Conservation (phyloP, 2,797 vertebrate species). For the Smutsia gigantea region DNA sequence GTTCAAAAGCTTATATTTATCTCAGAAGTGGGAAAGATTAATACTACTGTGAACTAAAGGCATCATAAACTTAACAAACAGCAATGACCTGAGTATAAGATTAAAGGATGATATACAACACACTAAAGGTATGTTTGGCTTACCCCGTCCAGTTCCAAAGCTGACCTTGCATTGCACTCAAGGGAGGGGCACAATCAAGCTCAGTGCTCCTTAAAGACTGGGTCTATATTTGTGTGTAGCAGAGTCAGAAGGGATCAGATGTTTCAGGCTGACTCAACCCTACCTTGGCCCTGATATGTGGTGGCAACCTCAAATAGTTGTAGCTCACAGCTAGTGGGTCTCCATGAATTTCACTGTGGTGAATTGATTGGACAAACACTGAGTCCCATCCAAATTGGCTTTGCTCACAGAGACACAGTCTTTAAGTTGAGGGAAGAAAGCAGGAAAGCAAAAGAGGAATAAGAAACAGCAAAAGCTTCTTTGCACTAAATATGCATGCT, state of each 20-base stretch:
- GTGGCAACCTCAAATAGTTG: not conserved
- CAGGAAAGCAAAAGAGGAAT: not conserved
- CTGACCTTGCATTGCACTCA: not conserved
- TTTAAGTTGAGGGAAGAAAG: constrained; percentile 26
- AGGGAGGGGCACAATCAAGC: not conserved
- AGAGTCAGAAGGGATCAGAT: not conserved
- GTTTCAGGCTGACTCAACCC: not conserved
- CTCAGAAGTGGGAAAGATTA: not conserved
- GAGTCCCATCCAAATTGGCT: not conserved
- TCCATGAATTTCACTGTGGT: not conserved
- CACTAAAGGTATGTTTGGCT: not conserved
- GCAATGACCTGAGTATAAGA: not conserved
- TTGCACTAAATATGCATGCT: not conserved
- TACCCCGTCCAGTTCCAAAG: not conserved
- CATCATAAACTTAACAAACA: not conserved
- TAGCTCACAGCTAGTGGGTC: not conserved
- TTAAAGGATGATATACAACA: not conserved
- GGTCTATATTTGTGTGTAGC: not conserved
- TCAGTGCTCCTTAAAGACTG: not conserved
- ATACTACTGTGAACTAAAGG: not conserved
- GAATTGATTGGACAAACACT: not conserved
- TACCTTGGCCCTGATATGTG: not conserved
- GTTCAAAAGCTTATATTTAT: not conserved
- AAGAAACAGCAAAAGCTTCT: not conserved
- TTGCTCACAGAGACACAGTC: not conserved